A percentile compares a stretch with the other conserved stretches of the same genome.
These are phyloP conservation scores for Pollachius pollachius DNA, from an alignment of 2,113 vertebrate species.

Conservation along the genomic window DNA sequence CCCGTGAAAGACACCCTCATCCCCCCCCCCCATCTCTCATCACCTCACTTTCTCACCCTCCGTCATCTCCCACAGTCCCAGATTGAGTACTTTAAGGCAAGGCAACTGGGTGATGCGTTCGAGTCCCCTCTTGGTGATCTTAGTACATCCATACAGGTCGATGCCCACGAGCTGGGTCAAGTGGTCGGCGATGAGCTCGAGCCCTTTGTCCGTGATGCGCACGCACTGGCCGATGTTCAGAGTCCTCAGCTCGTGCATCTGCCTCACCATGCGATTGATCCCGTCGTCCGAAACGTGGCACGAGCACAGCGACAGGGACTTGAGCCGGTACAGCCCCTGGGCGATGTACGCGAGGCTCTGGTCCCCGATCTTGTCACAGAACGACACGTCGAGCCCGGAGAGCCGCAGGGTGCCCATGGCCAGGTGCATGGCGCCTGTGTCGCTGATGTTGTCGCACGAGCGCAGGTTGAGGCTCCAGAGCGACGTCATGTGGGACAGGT, in stretches of 20 bases:
- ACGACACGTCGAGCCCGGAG: slow-evolving; percentile 91
- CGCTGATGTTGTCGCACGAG: slow-evolving; percentile 98
- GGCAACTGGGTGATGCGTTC: slow-evolving; percentile 98
- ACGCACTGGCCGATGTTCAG: slow-evolving; percentile 98
- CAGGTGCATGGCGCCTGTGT: slow-evolving; percentile 97
- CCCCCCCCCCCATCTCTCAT: slow-evolving; percentile 51
- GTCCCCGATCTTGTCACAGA: slow-evolving; percentile 97
- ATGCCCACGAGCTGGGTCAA: slow-evolving; percentile 96
- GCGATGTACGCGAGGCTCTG: slow-evolving; percentile 97
- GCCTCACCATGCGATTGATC: slow-evolving; percentile 97
- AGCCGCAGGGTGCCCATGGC: slow-evolving; percentile 96
- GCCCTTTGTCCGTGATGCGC: slow-evolving; percentile 96
- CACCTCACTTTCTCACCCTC: slow-evolving; percentile 99
- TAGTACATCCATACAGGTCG: slow-evolving; percentile 97
- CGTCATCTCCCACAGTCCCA: slow-evolving; percentile 97
- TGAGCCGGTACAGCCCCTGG: slow-evolving; percentile 93
- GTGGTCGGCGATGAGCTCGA: slow-evolving; percentile 97
- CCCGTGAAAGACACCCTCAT: slow-evolving; percentile 7
- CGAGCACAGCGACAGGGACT: slow-evolving; percentile 94
- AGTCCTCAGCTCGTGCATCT: slow-evolving; percentile 96
- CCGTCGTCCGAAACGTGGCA: slow-evolving; percentile 97
- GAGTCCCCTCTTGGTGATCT: slow-evolving; percentile 96
- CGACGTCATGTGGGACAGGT: slow-evolving; percentile 96
- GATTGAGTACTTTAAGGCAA: slow-evolving; percentile 99
- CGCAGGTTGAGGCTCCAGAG: slow-evolving; percentile 94